Conservation (phyloP, 2,797 vertebrate species). For the Leptoclinus maculatus region DNA sequence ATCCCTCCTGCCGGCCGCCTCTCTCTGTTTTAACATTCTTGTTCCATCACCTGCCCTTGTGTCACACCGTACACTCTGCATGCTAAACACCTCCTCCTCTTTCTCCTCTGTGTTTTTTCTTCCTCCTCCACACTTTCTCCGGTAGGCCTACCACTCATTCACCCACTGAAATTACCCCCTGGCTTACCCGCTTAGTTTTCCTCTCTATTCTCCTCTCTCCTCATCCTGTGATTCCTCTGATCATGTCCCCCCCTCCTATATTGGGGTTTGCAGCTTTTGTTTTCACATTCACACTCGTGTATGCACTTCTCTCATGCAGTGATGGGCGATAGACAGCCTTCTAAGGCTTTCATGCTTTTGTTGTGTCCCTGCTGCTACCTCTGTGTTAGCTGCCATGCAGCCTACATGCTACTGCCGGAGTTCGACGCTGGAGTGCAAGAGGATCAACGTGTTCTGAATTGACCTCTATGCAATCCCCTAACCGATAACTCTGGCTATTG, state of each 20-base stretch:
- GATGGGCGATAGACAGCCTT: conserved; percentile 8
- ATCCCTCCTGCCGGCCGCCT: conserved; percentile 37
- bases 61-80: conserved; percentile 56
- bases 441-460: conserved; percentile 27
- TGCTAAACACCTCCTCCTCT: conserved; percentile 51
- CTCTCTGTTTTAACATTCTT: conserved; percentile 66
- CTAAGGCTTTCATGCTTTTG: conserved; percentile 5
- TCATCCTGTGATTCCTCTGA: not conserved
- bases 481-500: conserved; percentile 5
- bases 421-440: conserved; percentile 26
- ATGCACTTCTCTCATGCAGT: not conserved
- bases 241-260: not conserved
- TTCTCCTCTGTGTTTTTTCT: conserved; percentile 29
- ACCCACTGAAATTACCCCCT: conserved; percentile 8
- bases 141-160: conserved; percentile 19
- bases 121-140: conserved; percentile 34
- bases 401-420: conserved; percentile 10
- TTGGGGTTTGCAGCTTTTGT: not conserved
- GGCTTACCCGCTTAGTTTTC: not conserved
- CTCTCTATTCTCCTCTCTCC: not conserved
- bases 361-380: conserved; percentile 27
- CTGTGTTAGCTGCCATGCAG: conserved; percentile 4
- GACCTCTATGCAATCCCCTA: conserved; percentile 22
- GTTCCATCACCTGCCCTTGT: conserved; percentile 73
- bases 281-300: conserved; percentile 5